Evolutionary conservation across 2,888 invertebrate species (phyloP), one percentile per base, ranked within the genome.

Genomic region (Sipha maydis): DNA sequence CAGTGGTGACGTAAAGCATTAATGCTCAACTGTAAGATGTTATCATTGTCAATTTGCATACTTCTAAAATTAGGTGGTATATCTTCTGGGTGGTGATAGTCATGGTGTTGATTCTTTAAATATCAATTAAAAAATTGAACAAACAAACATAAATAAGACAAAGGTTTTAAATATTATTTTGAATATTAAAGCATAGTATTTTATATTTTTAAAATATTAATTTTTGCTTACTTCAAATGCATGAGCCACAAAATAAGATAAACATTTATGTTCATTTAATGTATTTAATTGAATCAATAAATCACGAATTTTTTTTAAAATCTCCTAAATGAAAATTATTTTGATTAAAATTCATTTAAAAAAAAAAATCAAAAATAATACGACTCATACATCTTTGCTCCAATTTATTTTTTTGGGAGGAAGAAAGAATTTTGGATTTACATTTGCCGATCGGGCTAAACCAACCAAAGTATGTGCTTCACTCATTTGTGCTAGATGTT

Each of bases 401-500:
- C 80, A 88, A 67, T 75, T 80, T 7, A 38, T 54, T 56, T 88
- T 88, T 88, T 75, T 80, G 28, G 96, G 95, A 17, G 95, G 95
- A 71, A 95, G 92, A 91, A 97, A 97, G 91, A 96, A 95, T 85
- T 95, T 93, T 25, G 94, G 92, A 92, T 97, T 96, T 4, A 94
- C 95, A 73, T 94, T 94, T 71, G 93, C 92, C 3, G 95, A 94
- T 90, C 97, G 93, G 0, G 97, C 97, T 83, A 98, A 93, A 3
- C 95, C 94, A 0, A 97, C 94, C 3, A 96, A 95, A 0, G 96
- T 96, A 90, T 94, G 93, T 78, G 94, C 93, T 92, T 97, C 96
- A 90, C 96, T 93, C 90, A 95, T 95, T 92, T 97, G 96, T 9
- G 97, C 96, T 89, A 97, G 93, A 91, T 95, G 95, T 84, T 93